Evolutionary conservation across 2,113 vertebrate species (phyloP).

Genomic region (Pangasianodon hypophthalmus): DNA sequence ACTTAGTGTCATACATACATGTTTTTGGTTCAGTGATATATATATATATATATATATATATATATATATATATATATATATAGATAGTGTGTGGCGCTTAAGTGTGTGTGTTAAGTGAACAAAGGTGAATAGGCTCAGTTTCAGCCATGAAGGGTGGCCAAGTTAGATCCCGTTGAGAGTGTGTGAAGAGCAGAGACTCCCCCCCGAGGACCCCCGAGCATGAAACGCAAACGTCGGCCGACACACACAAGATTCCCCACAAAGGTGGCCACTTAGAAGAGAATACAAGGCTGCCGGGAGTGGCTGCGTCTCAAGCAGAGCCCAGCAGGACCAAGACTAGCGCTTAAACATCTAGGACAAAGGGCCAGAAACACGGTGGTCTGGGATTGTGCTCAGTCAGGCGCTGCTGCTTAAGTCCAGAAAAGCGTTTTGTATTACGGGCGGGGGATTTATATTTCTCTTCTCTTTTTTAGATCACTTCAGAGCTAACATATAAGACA

Average conservation of each 20-base stretch:
- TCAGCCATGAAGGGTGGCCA: constrained; percentile 62
- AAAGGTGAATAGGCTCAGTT: constrained; percentile 62
- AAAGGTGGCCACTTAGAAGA: constrained; percentile 73
- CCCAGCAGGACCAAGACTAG: constrained; percentile 29
- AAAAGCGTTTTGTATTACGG: constrained; percentile 12
- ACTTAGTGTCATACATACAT: background rate
- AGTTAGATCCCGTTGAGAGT: constrained; percentile 69
- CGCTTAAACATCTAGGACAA: constrained; percentile 44
- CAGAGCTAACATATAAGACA: background rate
- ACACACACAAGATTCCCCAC: constrained; percentile 70
- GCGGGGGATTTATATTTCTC: background rate
- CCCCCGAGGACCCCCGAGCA: constrained; percentile 67
- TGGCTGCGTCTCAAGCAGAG: constrained; percentile 32
- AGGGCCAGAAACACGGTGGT: constrained; percentile 48
- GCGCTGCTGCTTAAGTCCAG: constrained; percentile 31
- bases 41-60: background rate
- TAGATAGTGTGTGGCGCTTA: constrained; percentile 47
- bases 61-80: background rate
- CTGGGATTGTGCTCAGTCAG: constrained; percentile 53
- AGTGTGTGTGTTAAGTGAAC: constrained; percentile 61
- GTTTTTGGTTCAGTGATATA: too few species aligned
- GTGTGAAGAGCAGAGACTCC: constrained; percentile 49
- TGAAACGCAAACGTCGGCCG: constrained; percentile 72
- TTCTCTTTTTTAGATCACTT: background rate
- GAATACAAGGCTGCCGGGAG: constrained; percentile 66